Evolutionary conservation across 1,140 invertebrate species (phyloP).

Genomic region (Nomia melanderi): DNA sequence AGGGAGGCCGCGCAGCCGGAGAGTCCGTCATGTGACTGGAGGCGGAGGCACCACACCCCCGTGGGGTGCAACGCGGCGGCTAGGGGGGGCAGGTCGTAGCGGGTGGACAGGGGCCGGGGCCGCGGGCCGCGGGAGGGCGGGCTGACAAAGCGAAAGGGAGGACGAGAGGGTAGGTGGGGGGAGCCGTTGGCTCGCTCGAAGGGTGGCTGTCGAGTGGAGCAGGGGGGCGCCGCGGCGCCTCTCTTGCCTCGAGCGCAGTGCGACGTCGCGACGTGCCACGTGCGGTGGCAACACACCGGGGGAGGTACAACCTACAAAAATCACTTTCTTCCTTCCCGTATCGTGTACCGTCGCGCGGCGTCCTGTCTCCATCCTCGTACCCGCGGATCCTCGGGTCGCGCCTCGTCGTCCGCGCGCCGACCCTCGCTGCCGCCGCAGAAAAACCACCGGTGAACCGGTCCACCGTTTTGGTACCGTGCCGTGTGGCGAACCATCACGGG

Average conservation of each 20-base stretch:
- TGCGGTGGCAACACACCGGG: conserved; percentile 71
- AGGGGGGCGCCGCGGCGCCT: conserved; percentile 73
- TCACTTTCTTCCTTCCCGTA: conserved; percentile 65
- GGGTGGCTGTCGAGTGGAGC: conserved; percentile 33
- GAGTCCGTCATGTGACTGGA: conserved; percentile 74
- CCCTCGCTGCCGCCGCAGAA: too few species aligned
- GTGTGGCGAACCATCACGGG: conserved; percentile 16
- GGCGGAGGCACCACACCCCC: conserved; percentile 78
- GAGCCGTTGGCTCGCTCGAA: conserved; percentile 47
- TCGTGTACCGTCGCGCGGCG: conserved; percentile 31
- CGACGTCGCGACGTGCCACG: conserved; percentile 81
- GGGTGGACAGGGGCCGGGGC: conserved; percentile 62
- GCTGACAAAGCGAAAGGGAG: conserved; percentile 46
- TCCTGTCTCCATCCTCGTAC: conserved; percentile 28
- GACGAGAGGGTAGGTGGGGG: conserved; percentile 48
- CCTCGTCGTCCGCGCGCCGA: too few species aligned
- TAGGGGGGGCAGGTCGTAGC: conserved; percentile 45
- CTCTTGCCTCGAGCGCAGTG: conserved; percentile 79
- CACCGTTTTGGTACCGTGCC: neutral
- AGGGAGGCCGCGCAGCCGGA: conserved; percentile 66
- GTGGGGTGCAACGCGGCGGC: conserved; percentile 57
- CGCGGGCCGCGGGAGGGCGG: conserved; percentile 44
- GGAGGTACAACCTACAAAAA: conserved; percentile 51
- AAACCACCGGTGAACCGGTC: neutral
- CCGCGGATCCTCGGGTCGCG: neutral